Evolutionary conservation across 2,797 vertebrate genomes (phyloP), one percentile per base, ranked within the genome.

Genomic region (Streptopelia turtur): DNA sequence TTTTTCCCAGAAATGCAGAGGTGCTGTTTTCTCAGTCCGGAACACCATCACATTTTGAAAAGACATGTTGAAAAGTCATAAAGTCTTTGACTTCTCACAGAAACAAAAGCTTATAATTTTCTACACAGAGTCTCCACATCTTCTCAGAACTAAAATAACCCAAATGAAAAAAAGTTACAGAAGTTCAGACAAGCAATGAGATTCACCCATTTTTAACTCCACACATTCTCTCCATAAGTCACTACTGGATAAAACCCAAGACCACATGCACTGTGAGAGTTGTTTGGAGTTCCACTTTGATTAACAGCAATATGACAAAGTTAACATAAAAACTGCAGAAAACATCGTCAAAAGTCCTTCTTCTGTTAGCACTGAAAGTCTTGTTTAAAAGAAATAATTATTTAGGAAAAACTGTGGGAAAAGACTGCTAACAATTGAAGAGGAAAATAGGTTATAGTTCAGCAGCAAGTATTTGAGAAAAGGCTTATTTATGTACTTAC

Each of bases 111-210:
- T 95, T 91, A 33, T 25, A 2, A 37, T 85, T 66, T 83, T 57
- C 27, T 91, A 78, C 69, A 92, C 17, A 57, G 6, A 82, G 16
- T 75, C 89, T 31, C 45, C 27, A 65, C 52, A 87, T 57, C 28
- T 35, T 94, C 69, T 94, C 70, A 64, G 76, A 94, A 95, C 60
- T 90, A 97, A 96, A 97, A 77, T 82, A 97, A 96, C 39, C 25
- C 45, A 87, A 93, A 88, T 52, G 53, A 82, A 95, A 87, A 96
- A 96, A 83, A 83, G 28, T 91, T 91, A 53, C 24, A 61, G 23
- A 91, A 69, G 59, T 94, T 47, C 85, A 83, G 37, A 74, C 68
- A 94, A 96, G 79, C 93, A 94, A 83, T 72, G 77, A 90, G 20
- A 95, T 92, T 94, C 33, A 20, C 87, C 71, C 41, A 78, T 91